phyloP scores from a whole-genome alignment of 2,113 vertebrate species.

The Microcebus murinus region DNA sequence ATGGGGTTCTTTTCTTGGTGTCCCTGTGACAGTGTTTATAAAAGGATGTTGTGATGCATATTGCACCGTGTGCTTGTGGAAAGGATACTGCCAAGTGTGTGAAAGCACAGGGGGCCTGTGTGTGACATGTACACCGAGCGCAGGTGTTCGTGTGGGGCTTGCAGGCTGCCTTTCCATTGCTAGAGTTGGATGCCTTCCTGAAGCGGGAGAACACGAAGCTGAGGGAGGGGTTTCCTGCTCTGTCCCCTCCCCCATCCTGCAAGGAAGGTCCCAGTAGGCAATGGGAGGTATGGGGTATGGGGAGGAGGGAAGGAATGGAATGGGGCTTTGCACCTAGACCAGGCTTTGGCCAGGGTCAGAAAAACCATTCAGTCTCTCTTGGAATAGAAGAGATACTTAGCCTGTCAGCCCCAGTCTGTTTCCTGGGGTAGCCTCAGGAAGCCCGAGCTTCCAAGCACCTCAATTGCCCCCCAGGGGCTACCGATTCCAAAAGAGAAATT shows the following conservation, averaged over 20 bases:
- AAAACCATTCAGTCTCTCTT: not conserved
- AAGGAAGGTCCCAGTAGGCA: not conserved
- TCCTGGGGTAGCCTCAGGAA: not conserved
- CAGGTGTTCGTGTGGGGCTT: not conserved
- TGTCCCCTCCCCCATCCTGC: rapidly evolving
- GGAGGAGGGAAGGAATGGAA: not conserved
- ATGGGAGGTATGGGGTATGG: rapidly evolving
- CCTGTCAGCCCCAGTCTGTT: not conserved
- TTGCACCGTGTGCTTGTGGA: not conserved
- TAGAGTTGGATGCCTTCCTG: not conserved
- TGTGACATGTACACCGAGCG: rapidly evolving
- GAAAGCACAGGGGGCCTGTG: not conserved
- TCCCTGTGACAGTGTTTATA: rapidly evolving
- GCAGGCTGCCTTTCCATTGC: not conserved
- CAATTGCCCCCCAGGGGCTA: constrained; percentile 39
- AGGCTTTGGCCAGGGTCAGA: not conserved
- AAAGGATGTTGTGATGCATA: not conserved
- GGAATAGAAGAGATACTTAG: not conserved
- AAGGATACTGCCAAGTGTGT: not conserved
- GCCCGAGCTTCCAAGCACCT: not conserved
- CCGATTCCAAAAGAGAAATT: constrained; percentile 82
- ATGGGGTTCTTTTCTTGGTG: not conserved
- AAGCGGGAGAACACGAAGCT: not conserved
- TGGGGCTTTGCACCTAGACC: too few relatives aligned
- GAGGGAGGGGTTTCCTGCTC: not conserved